Conservation (phyloP, 2,888 invertebrate genomes). For the Salpingus planirostris region DNA sequence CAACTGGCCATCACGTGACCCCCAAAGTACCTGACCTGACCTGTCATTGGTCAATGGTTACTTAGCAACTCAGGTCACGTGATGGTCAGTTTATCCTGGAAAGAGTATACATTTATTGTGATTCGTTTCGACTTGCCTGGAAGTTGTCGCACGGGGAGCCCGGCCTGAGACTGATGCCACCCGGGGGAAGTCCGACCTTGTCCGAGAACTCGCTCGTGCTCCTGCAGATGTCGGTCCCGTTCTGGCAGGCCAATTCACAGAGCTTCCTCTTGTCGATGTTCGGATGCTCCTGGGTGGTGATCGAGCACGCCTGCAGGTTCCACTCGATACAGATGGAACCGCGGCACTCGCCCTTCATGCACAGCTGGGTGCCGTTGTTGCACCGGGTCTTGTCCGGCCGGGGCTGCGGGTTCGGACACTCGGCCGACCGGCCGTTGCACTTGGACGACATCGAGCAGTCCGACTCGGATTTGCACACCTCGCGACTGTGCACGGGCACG, state of each 20-base stretch:
- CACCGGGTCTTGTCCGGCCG: slow-evolving; percentile 88
- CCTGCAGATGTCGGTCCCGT: slow-evolving; percentile 69
- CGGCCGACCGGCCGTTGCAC: slow-evolving; percentile 78
- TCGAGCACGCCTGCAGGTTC: slow-evolving; percentile 91
- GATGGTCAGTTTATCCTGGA: too few relatives aligned
- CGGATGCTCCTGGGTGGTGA: slow-evolving; percentile 67
- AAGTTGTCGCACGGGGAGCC: slow-evolving; percentile 99
- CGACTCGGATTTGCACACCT: slow-evolving; percentile 72
- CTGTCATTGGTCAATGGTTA: too few relatives aligned
- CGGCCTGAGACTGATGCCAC: slow-evolving; percentile 81
- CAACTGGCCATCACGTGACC: too few relatives aligned
- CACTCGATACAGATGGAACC: slow-evolving; percentile 94
- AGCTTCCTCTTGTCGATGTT: slow-evolving; percentile 75
- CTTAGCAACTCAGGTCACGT: too few relatives aligned
- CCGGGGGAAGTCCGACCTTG: slow-evolving; percentile 61
- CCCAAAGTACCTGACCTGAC: too few relatives aligned
- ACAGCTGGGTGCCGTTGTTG: slow-evolving; percentile 84
- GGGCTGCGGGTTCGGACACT: slow-evolving; percentile 77
- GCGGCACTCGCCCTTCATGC: slow-evolving; percentile 83
- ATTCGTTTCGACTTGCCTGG: too few relatives aligned
- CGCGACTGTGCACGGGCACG: slow-evolving; percentile 53
- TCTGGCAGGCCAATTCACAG: slow-evolving; percentile 96
- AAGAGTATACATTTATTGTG: too few relatives aligned
- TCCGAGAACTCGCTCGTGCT: slow-evolving; percentile 83
- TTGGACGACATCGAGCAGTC: slow-evolving; percentile 85